Evolutionary conservation across 1,140 invertebrate genomes (phyloP), one percentile per base, ranked within the genome.

Genomic region (Plutomurus gul): DNA sequence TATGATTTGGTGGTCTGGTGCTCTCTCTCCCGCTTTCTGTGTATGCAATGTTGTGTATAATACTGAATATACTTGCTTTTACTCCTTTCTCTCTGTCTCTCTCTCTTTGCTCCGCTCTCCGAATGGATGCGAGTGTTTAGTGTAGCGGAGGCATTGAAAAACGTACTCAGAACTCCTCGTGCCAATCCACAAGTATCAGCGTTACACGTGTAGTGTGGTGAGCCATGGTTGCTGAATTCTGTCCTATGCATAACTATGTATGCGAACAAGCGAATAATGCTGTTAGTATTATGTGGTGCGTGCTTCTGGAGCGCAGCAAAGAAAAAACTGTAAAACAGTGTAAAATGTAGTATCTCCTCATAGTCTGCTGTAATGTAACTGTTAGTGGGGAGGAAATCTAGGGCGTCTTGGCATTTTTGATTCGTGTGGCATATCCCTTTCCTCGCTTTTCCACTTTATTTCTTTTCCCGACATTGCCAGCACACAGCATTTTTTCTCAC

Each of bases 301-400:
- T 65, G 56, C 56, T 65, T 33, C 6, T 13, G 36, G 56, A 65
- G 56, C 18, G 30, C 30, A 1, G 56, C 16, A 65, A 65, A 65
- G 56, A 65, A 65, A 60, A 65, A 65, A 51, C 47, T 65, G 13
- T 65, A 65, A 65, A 65, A 65, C 56, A 65, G 56, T 30, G 56
- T 65, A 65, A 65, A 65, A 65, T 65, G 56, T 30, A 13, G 56
- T 65, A 65, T 25, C 30, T 65, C 27, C 56, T 65, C 56, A 65
- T 65, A 25, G 30, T 36, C 30, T n/a, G n/a, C n/a, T 65, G 11
- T 33, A 65, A 65, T 65, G 56, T 65, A 65, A 33, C 27, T 65
- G 56, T 33, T 33, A 65, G 36, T 65, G 56, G 56, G 56, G 36
- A 65, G 36, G 56, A 30, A 65, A 65, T 65, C 56, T 65, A 65